Conservation (phyloP, 2,797 vertebrate species). For the Enteromius argenteus region DNA sequence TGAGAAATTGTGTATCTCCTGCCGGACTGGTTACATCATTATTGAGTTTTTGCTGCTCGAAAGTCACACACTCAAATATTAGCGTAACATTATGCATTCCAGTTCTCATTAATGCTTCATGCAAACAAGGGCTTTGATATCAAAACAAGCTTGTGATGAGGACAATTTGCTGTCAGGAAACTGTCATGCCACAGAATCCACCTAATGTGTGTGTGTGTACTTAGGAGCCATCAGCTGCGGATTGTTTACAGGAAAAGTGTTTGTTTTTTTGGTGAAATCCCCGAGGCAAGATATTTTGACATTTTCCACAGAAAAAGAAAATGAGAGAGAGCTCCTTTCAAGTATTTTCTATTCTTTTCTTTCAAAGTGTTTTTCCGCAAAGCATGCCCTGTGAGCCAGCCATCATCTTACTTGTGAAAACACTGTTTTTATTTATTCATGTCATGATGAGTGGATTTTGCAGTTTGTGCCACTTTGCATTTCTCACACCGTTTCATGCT, state of each 20-base stretch:
- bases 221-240: constrained; percentile 3
- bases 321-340: constrained; percentile 21
- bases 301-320: constrained; percentile 41
- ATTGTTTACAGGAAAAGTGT: constrained; percentile 20
- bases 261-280: constrained; percentile 32
- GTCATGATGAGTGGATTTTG: constrained; percentile 60
- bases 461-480: constrained; percentile 59
- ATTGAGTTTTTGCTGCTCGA: constrained; percentile 9
- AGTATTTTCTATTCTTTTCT: constrained; percentile 33
- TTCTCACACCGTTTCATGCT: constrained; percentile 55
- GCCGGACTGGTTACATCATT: constrained; percentile 8
- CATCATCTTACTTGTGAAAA: constrained; percentile 51
- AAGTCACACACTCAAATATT: constrained; percentile 10
- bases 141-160: constrained; percentile 33
- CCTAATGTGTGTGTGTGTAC: constrained; percentile 18
- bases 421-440: constrained; percentile 62
- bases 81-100: constrained; percentile 8
- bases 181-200: constrained; percentile 22
- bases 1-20: constrained; percentile 62
- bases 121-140: constrained; percentile 27
- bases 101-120: constrained; percentile 37
- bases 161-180: constrained; percentile 33
- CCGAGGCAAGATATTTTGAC: constrained; percentile 57
- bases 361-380: constrained; percentile 36
- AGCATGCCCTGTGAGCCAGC: constrained; percentile 32